Conservation (phyloP, 2,888 invertebrate genomes). For the Drosophila neonasuta region DNA sequence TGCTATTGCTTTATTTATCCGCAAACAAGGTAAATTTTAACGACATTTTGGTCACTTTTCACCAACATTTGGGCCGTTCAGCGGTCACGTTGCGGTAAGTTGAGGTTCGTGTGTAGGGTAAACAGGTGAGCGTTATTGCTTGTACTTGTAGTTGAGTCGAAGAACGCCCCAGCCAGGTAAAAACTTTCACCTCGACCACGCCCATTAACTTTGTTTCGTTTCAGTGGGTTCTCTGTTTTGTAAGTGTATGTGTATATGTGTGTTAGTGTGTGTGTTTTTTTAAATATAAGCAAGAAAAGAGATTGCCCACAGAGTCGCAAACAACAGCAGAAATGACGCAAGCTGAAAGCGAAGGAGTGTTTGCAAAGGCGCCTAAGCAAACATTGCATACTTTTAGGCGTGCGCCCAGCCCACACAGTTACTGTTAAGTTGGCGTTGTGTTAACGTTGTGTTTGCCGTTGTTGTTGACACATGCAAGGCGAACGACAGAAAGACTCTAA, state of each 20-base stretch:
- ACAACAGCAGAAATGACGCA: constrained; percentile 23
- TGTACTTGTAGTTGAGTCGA: constrained; percentile 43
- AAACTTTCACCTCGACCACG: constrained; percentile 44
- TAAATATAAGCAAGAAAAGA: constrained; percentile 36
- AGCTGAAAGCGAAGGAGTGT: constrained; percentile 41
- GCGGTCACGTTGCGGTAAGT: constrained; percentile 13
- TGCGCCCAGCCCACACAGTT: constrained; percentile 39
- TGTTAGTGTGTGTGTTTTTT: constrained; percentile 2
- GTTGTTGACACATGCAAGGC: constrained; percentile 60
- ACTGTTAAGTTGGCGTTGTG: constrained; percentile 48
- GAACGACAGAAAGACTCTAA: constrained; percentile 12
- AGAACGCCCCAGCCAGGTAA: constrained; percentile 21
- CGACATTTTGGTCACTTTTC: constrained; percentile 37
- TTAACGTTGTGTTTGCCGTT: constrained; percentile 46
- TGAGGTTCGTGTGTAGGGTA: constrained; percentile 36
- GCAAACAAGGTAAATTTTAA: constrained; percentile 21
- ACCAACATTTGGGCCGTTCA: constrained; percentile 9
- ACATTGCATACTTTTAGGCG: constrained; percentile 64
- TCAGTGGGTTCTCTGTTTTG: background rate
- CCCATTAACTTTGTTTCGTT: constrained; percentile 42
- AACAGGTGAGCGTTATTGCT: constrained; percentile 51
- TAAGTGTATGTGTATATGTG: no score
- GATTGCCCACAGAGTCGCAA: constrained; percentile 37
- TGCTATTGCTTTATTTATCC: constrained; percentile 22
- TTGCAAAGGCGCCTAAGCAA: constrained; percentile 65